Percentiles rank a stretch among this genome's conserved stretches.
phyloP scores from a whole-genome alignment of 2,113 vertebrate genomes.

The Crotalus helleri region DNA sequence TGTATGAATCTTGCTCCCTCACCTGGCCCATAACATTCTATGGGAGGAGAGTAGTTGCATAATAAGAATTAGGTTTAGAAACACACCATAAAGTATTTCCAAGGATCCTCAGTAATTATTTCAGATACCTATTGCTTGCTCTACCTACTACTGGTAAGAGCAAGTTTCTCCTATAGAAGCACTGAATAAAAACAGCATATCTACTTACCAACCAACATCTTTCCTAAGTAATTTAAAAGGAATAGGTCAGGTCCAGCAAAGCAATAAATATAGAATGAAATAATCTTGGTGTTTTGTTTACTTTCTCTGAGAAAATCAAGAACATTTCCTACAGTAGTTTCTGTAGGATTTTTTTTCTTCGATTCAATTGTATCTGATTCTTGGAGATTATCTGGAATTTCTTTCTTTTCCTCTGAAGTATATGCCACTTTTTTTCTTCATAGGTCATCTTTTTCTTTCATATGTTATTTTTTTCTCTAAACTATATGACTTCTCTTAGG shows the following conservation, averaged over 20 bases:
- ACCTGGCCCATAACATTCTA: not conserved
- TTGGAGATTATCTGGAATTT: too few species aligned
- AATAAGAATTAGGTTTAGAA: not conserved
- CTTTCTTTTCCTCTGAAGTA: too few species aligned
- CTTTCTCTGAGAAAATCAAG: not conserved
- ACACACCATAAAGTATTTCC: not conserved
- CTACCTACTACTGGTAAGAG: not conserved
- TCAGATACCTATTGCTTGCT: not conserved
- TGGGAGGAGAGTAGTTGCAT: not conserved
- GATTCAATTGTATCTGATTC: too few species aligned
- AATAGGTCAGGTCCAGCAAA: not conserved
- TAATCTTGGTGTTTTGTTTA: not conserved
- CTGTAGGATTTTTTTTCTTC: not conserved
- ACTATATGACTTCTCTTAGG: too few species aligned
- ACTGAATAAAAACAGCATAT: not conserved
- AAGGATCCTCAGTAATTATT: not conserved
- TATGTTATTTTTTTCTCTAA: too few species aligned
- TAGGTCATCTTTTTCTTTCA: too few species aligned
- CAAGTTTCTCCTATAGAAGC: not conserved
- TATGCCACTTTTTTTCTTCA: too few species aligned
- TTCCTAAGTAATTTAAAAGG: not conserved
- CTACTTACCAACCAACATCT: not conserved
- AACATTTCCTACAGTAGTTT: not conserved
- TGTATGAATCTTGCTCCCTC: not conserved
- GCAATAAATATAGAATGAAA: not conserved